Base-by-base conservation (phyloP, 1,140 invertebrate genomes). In the Megalonaias nervosa region DNA sequence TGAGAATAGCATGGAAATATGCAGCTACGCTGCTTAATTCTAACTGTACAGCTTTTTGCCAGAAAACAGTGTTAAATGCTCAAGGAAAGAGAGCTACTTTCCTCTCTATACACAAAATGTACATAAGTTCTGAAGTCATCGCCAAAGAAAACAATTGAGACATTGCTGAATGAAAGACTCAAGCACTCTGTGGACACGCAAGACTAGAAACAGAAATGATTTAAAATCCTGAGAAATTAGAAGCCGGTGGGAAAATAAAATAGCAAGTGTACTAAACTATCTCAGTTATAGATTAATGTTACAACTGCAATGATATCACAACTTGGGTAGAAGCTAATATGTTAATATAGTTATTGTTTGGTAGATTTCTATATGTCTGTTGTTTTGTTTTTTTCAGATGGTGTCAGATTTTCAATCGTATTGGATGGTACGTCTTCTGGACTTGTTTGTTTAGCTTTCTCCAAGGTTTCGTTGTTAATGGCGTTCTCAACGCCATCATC, bases 401-500 rank as follows among this genome's bases (percentile, higher is more conserved):
- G 23, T 64, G 77, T 14, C 82, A 84, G 61, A n/a, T 74, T 4
- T 82, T 84, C 21, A 84, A 84, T 65, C 70, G 75, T 0, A 84
- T 84, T 48, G 61, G 78, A 23, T 84, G 82, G 82, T 82, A 74
- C 64, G 82, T 84, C 19, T 84, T 84, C 70, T 84, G 81, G 74
- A 67, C 75, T 26, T 84, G 78, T 61, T 58, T 83, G 3, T 83
- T 83, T 55, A 81, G 77, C 26, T 60, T 82, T 38, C 67, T 81
- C 64, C 74, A 91, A 94, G 94, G 95, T 56, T 94, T 96, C 90
- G 93, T 96, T 64, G 95, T 97, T 14, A 97, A 97, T 85, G 96
- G 96, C 0, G 94, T 96, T 72, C 93, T 95, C 68, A 96, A 97
- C 79, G 95, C 96, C 2, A 94, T 95, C 23, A 96, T 97, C 71